Percentiles rank a stretch among this genome's conserved stretches.
Evolutionary conservation across 2,888 invertebrate genomes (phyloP).

Genomic region (Orthosia gracilis): DNA sequence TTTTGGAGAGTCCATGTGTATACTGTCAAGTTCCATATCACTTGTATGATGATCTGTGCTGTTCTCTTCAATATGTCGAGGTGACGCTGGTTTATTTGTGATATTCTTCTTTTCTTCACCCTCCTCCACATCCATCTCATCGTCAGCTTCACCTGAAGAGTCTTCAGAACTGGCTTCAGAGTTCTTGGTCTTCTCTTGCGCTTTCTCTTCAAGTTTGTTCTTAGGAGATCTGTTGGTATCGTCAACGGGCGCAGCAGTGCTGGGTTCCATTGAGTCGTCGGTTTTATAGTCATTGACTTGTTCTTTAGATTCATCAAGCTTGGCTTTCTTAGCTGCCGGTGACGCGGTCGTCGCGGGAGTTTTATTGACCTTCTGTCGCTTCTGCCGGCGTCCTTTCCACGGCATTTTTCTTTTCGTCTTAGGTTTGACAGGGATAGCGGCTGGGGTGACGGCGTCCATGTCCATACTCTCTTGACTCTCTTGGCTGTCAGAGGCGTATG

Average conservation of each 20-base stretch:
- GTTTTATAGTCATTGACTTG: constrained; percentile 77
- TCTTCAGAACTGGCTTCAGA: constrained; percentile 91
- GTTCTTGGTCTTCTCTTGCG: constrained; percentile 79
- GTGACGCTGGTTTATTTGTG: constrained; percentile 83
- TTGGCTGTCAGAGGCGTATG: constrained; percentile 86
- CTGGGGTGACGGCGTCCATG: constrained; percentile 68
- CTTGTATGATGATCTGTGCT: constrained; percentile 89
- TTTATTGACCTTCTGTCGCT: constrained; percentile 79
- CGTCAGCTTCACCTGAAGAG: constrained; percentile 93
- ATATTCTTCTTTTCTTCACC: constrained; percentile 85
- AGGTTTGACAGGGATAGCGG: constrained; percentile 71
- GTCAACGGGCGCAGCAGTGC: constrained; percentile 61
- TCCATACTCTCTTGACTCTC: constrained; percentile 85
- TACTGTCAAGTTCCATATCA: constrained; percentile 89
- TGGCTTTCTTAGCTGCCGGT: constrained; percentile 81
- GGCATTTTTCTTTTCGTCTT: constrained; percentile 88
- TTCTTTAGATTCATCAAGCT: constrained; percentile 73
- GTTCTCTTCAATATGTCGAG: constrained; percentile 82
- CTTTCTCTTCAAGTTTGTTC: constrained; percentile 73
- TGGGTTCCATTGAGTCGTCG: constrained; percentile 78
- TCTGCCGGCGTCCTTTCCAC: constrained; percentile 88
- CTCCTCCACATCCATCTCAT: constrained; percentile 93
- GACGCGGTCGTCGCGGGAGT: constrained; percentile 69
- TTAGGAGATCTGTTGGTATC: constrained; percentile 66
- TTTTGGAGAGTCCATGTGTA: constrained; percentile 88